A percentile compares a stretch with the other conserved stretches of the same genome.
Evolutionary conservation across 2,113 vertebrate genomes (phyloP).

Genomic region (Vicugna pacos): DNA sequence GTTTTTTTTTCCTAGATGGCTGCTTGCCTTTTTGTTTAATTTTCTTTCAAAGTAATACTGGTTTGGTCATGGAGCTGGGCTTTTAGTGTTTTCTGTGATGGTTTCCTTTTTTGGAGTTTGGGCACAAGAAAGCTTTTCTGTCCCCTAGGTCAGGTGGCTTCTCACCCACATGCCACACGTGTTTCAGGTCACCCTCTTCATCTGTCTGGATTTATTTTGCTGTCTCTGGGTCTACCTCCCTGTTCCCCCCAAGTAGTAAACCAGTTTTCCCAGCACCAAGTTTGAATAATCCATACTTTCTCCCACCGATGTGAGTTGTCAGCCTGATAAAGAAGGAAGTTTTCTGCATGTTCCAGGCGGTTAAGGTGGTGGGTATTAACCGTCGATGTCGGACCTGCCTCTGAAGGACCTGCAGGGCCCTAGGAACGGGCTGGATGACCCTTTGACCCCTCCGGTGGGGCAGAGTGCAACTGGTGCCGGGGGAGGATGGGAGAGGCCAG

Average conservation of each 20-base stretch:
- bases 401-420: background rate
- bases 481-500: fast-evolving
- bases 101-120: background rate
- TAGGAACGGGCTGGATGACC: fast-evolving
- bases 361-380: fast-evolving
- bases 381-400: fast-evolving
- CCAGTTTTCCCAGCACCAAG: background rate
- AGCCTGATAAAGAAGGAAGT: background rate
- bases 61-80: background rate
- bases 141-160: background rate
- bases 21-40: background rate
- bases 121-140: background rate
- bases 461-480: background rate
- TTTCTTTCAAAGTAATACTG: background rate
- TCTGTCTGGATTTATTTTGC: background rate
- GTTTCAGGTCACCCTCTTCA: background rate
- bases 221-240: background rate
- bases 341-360: background rate
- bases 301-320: background rate
- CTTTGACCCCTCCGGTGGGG: no score
- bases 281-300: background rate
- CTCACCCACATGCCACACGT: fast-evolving
- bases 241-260: background rate
- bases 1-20: background rate
- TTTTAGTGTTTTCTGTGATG: background rate